A percentile compares a stretch with the other conserved stretches of the same genome.
phyloP scores from a whole-genome alignment of 2,113 vertebrate species.

The Coptodon bakossiorum region DNA sequence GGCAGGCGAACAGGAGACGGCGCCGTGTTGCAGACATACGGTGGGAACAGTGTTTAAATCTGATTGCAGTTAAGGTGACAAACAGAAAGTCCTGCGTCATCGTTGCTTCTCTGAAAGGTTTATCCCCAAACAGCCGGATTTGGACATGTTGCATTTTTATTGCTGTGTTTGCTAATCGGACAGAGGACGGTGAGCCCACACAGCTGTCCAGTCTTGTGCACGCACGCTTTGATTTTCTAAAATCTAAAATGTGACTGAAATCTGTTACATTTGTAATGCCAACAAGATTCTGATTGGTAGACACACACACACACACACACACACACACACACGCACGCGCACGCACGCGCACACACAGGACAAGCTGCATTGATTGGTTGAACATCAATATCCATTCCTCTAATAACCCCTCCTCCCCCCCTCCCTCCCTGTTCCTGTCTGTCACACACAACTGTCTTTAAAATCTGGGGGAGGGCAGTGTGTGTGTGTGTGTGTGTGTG shows the following conservation, averaged over 20 bases:
- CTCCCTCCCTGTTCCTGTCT: conserved; percentile 8
- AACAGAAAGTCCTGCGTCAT: neutral
- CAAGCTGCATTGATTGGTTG: neutral
- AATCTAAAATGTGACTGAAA: no score
- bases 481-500: neutral
- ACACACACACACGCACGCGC: no score
- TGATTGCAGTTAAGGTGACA: neutral
- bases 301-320: neutral
- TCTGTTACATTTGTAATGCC: neutral
- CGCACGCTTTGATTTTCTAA: neutral
- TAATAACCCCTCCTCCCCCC: neutral
- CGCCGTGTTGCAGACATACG: neutral
- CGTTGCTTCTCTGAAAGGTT: neutral
- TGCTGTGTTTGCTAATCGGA: neutral
- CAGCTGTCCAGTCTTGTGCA: neutral
- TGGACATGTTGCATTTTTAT: neutral
- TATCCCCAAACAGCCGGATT: neutral
- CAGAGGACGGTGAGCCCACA: neutral
- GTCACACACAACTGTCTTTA: conserved; percentile 30
- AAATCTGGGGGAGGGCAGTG: conserved; percentile 17
- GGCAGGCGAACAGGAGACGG: conserved; percentile 2
- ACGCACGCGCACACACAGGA: neutral
- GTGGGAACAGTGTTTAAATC: neutral
- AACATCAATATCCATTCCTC: neutral
- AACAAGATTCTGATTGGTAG: neutral